Evolutionary conservation across 2,888 invertebrate genomes (phyloP), one percentile per base, ranked within the genome.

Genomic region (Sphecodes monilicornis): DNA sequence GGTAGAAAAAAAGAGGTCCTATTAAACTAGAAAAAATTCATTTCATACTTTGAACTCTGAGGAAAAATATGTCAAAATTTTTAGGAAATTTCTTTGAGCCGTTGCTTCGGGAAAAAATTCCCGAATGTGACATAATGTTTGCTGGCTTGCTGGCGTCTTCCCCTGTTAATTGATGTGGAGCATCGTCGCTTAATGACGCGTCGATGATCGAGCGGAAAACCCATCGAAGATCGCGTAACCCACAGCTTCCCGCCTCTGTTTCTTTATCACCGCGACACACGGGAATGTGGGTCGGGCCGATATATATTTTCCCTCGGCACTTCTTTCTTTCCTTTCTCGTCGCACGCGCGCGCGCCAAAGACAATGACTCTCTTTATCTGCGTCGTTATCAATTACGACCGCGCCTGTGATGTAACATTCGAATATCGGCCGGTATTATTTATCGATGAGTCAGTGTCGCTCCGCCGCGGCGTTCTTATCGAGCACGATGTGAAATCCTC

Each of bases 381-480:
- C 54, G 16, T 8, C 29, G 69, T 86, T 80, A 82, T 85, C 85
- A 82, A 83, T 85, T 80, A 83, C 80, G 78, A 73, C 64, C 66
- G 66, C 29, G 16, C 36, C 77, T 75, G 54, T 75, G 78, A 83
- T 80, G 80, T 69, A 81, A 82, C 72, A 64, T 16, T 69, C 69
- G 73, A 78, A 60, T 66, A 79, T 80, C 75, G 70, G 10, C 57
- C 41, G 54, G 76, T 70, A 74, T 71, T 50, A 74, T 81, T 86
- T 66, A 78, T 32, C 29, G 76, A 80, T 76, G 80, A 76, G 71
- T 83, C 82, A 80, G 32, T 36, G 36, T 66, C 64, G 66, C 36
- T 32, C 8, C n/a, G 36, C 50, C 8, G 50, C 8, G 50, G 10
- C 22, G 66, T 10, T 66, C 66, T 66, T 66, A 66, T 66, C 66